A percentile compares a stretch with the other conserved stretches of the same genome.
phyloP scores from a whole-genome alignment of 2,888 invertebrate species.

The Yponomeuta cagnagella region DNA sequence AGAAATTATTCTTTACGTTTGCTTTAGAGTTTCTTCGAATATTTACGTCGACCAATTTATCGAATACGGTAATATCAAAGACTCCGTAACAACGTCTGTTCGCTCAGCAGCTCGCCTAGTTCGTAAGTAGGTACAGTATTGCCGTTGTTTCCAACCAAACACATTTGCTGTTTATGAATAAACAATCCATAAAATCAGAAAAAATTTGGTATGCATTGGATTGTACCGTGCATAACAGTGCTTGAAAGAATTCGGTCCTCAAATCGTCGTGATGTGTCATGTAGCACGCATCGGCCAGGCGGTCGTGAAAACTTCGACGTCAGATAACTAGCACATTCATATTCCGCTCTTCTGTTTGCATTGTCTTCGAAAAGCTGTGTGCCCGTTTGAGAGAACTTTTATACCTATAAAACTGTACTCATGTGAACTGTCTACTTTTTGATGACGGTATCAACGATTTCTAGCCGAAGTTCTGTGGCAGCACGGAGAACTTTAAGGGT shows the following conservation, averaged over 20 bases:
- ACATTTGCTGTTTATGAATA: too few relatives aligned
- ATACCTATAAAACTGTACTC: not conserved
- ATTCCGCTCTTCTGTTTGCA: conserved; percentile 31
- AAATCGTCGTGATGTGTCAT: not conserved
- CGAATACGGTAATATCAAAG: too few relatives aligned
- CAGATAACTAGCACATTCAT: conserved; percentile 33
- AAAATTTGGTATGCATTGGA: too few relatives aligned
- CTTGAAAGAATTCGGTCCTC: not conserved
- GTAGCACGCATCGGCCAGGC: not conserved
- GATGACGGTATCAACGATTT: not conserved
- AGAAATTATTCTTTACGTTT: too few relatives aligned
- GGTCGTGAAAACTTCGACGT: conserved; percentile 27
- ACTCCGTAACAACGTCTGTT: too few relatives aligned
- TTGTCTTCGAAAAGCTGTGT: conserved; percentile 9
- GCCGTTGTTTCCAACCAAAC: too few relatives aligned
- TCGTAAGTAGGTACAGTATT: too few relatives aligned
- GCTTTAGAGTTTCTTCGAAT: too few relatives aligned
- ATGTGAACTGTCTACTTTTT: not conserved
- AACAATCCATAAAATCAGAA: too few relatives aligned
- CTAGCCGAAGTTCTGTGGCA: not conserved
- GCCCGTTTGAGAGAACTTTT: not conserved
- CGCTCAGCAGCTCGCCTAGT: too few relatives aligned
- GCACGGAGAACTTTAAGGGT: not conserved
- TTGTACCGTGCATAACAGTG: not conserved
- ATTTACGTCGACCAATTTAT: too few relatives aligned